Evolutionary conservation across 2,888 invertebrate genomes (phyloP).

Genomic region (Hyles lineata): DNA sequence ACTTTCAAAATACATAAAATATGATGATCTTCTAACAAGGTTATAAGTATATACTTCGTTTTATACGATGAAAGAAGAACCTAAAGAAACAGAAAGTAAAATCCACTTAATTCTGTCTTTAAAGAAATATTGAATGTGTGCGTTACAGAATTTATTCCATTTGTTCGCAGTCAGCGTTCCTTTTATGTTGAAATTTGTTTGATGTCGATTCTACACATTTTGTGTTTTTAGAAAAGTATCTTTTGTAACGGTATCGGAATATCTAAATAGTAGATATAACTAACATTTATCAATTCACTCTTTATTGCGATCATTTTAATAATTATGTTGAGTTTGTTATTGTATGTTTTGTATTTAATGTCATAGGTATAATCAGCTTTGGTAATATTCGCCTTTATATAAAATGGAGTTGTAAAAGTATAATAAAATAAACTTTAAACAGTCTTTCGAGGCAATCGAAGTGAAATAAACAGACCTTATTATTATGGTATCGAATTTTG

Average conservation of each 20-base stretch:
- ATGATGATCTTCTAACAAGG: background rate
- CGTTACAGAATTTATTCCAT: constrained; percentile 9
- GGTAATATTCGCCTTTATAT: background rate
- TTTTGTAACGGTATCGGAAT: constrained; percentile 23
- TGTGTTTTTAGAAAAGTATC: constrained; percentile 11
- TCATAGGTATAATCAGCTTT: background rate
- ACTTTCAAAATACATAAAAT: background rate
- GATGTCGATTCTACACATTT: constrained; percentile 30
- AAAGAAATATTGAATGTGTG: background rate
- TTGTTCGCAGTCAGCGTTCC: constrained; percentile 15
- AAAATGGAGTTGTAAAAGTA: too few species aligned
- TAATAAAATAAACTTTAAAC: too few species aligned
- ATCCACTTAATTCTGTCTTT: constrained; percentile 8
- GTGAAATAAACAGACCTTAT: too few species aligned
- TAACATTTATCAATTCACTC: constrained; percentile 31
- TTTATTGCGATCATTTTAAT: constrained; percentile 26
- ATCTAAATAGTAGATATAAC: constrained; percentile 31
- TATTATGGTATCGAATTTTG: too few species aligned
- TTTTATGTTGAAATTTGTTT: constrained; percentile 10
- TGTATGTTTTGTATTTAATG: background rate
- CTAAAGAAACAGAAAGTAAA: constrained; percentile 5
- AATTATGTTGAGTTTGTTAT: background rate
- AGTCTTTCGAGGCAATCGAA: too few species aligned
- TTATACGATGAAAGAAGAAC: background rate
- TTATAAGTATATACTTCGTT: background rate